A percentile compares a stretch with the other conserved stretches of the same genome.
phyloP scores from a whole-genome alignment of 35 echinoderm and acorn worm genomes.

The Ophiothrix spiculata region DNA sequence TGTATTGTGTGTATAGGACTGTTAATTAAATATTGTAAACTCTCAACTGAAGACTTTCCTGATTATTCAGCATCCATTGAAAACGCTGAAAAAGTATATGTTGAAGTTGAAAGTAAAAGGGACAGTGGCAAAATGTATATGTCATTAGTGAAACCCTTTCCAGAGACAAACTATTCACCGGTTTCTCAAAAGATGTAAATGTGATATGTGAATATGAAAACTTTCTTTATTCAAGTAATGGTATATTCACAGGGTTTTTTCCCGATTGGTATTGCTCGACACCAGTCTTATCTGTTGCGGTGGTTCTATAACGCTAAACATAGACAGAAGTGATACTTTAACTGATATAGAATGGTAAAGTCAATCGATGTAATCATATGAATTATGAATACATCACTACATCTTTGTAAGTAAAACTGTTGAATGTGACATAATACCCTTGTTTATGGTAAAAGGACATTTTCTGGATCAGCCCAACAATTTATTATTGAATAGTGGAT shows the following conservation, averaged over 20 bases:
- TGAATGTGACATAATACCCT: too few relatives aligned
- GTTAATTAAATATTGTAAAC: background rate
- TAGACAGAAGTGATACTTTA: too few relatives aligned
- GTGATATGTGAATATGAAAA: background rate
- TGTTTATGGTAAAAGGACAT: too few relatives aligned
- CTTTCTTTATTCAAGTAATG: too few relatives aligned
- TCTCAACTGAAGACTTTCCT: background rate
- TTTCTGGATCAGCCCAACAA: too few relatives aligned
- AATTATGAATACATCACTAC: too few relatives aligned
- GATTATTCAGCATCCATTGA: background rate
- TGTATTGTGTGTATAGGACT: background rate
- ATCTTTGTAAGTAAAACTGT: too few relatives aligned
- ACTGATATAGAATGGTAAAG: too few relatives aligned
- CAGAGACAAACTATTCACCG: background rate
- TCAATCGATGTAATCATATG: too few relatives aligned
- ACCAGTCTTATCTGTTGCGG: background rate
- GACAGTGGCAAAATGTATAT: slow-evolving; percentile 9
- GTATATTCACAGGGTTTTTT: background rate
- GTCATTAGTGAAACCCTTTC: background rate
- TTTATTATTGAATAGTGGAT: too few relatives aligned
- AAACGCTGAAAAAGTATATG: background rate
- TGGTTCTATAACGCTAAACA: background rate
- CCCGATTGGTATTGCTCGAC: background rate
- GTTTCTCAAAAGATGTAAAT: background rate
- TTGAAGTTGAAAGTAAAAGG: background rate